Evolutionary conservation across 2,888 invertebrate genomes (phyloP).

Genomic region (Megalurothrips usitatus): DNA sequence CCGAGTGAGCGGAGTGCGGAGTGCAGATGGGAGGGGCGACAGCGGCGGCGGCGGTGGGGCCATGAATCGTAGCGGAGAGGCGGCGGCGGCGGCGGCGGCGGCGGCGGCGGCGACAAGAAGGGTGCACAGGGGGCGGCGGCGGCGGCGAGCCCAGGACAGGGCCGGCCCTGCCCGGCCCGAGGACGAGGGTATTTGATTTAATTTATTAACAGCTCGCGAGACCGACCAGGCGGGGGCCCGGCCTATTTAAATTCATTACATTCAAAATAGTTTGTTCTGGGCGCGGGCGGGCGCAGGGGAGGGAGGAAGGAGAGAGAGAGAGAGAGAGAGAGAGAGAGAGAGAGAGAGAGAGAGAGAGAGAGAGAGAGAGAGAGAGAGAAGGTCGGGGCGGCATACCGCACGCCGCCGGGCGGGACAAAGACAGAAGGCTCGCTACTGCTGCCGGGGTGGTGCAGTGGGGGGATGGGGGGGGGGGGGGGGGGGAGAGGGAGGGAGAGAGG

Average conservation of each 20-base stretch:
- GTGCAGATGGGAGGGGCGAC: not conserved
- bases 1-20: not conserved
- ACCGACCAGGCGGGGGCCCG: not conserved
- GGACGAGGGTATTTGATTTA: conserved; percentile 23
- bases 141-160: not conserved
- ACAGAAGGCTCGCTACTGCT: too few species aligned
- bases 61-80: not conserved
- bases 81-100: too few species aligned
- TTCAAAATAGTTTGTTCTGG: conserved; percentile 21
- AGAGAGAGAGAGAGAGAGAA: not conserved
- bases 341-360: too few species aligned
- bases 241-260: conserved; percentile 25
- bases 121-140: not conserved
- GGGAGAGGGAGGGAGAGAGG: not conserved
- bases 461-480: not conserved
- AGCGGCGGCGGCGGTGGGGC: not conserved
- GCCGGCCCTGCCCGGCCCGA: not conserved
- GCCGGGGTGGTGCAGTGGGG: not conserved
- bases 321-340: too few species aligned
- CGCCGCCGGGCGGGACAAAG: not conserved
- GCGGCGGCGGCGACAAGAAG: not conserved
- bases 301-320: not conserved
- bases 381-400: not conserved
- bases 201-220: conserved; percentile 18
- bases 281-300: not conserved